phyloP scores from a whole-genome alignment of 2,888 invertebrate species.

The Hofmannophila pseudospretella region DNA sequence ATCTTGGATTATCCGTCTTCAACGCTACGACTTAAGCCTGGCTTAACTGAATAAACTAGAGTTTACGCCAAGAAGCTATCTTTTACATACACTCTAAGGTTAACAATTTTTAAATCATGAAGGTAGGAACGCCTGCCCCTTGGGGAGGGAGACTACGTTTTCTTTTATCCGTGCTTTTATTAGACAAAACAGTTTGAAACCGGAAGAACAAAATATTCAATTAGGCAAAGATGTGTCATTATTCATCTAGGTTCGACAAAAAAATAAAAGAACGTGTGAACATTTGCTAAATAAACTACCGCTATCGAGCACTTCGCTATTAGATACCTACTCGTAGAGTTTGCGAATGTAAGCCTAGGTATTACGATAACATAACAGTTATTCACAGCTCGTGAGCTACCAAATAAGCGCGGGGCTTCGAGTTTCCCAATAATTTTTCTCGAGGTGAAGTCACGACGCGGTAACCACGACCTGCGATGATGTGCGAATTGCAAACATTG shows the following conservation, averaged over 20 bases:
- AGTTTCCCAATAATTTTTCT: constrained; percentile 54
- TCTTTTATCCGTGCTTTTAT: no score
- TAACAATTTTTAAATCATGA: no score
- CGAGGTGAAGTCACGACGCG: constrained; percentile 46
- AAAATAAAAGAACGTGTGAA: constrained; percentile 12
- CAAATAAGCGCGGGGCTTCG: constrained; percentile 49
- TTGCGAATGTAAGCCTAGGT: constrained; percentile 35
- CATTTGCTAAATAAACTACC: constrained; percentile 6
- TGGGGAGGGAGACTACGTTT: no score
- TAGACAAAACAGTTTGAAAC: no score
- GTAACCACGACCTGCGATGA: constrained; percentile 20
- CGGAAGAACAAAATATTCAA: no score
- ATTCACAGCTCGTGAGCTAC: constrained; percentile 58
- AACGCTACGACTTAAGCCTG: not conserved
- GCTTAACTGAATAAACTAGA: not conserved
- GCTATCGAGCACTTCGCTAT: no score
- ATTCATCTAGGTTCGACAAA: no score
- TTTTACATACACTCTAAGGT: no score
- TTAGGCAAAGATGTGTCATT: no score
- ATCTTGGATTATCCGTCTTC: not conserved
- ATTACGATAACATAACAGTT: constrained; percentile 61
- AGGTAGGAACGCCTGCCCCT: no score
- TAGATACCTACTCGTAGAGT: constrained; percentile 4
- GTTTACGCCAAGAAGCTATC: not conserved
- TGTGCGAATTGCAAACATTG: constrained; percentile 27